Evolutionary conservation across 2,888 invertebrate species (phyloP), one percentile per base, ranked within the genome.

Genomic region (Pollenia angustigena): DNA sequence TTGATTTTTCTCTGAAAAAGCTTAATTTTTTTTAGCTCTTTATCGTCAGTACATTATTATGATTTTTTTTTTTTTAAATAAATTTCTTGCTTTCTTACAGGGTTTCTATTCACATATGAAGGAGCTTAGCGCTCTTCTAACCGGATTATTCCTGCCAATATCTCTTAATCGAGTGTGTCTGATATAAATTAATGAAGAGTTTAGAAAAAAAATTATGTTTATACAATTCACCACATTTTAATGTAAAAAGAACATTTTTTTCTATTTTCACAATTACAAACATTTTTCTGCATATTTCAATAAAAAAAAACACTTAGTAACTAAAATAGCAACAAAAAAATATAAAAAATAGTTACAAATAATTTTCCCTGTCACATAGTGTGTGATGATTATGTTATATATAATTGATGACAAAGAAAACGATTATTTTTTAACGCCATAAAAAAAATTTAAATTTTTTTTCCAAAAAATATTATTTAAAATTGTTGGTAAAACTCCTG

Each of bases 301-400:
- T 44, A 23, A 44, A 42, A 44, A 60, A 11, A 18, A 66, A 71
- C 23, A 1, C 23, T 23, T 23, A 23, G 2, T 23, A 23, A 23
- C 23, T n/a, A 50, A 48, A 18, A 54, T n/a, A 54, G 1, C 7
- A 14, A 11, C 42, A 48, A 40, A 48, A 68, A 18, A 54, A n/a
- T 6, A 32, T 10, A 18, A 40, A 23, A 44, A 1, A n/a, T 18
- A 32, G 7, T 48, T 71, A 32, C 18, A 40, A 52, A 64, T 64
- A 16, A 50, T 76, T 62, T 56, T 48, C 12, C 60, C 60, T 75
- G 69, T 82, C 82, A 71, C 69, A 76, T 48, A 48, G 42, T 62
- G 40, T 76, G 64, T 72, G 72, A 81, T 81, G 82, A 82, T 82
- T 76, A 82, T 76, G 69, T 82, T 76, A 69, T 82, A 76, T 76